Conservation (phyloP, 23 tunicate genomes). For the Ascidia mentula region DNA sequence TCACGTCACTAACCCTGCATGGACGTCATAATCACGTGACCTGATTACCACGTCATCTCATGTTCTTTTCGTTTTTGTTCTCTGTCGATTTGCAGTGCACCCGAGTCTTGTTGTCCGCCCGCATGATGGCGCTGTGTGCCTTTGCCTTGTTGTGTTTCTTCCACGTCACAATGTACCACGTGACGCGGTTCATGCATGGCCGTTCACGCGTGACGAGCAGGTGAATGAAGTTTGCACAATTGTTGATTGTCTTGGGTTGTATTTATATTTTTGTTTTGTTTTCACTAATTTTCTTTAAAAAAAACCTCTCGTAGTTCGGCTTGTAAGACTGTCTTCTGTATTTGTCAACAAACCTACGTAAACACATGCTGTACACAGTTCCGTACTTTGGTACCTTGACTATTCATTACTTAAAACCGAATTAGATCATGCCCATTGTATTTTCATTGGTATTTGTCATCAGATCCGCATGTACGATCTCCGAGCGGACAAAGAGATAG, state of each 20-base stretch:
- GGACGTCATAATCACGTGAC: background rate
- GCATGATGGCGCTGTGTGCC: conserved; percentile 2
- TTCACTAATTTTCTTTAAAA: background rate
- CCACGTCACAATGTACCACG: background rate
- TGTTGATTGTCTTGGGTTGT: too few relatives aligned
- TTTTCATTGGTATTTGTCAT: too few relatives aligned
- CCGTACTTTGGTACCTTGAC: too few relatives aligned
- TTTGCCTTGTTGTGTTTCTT: background rate
- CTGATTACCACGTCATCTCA: background rate
- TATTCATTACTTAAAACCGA: too few relatives aligned
- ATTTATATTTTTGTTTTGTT: too few relatives aligned
- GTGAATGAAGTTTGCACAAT: background rate
- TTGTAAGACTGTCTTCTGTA: too few relatives aligned
- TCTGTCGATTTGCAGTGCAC: background rate
- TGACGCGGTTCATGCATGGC: conserved; percentile 1
- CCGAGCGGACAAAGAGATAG: conserved; percentile 91
- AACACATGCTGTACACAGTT: too few relatives aligned
- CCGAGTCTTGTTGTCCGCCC: background rate
- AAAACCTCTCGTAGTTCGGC: too few relatives aligned
- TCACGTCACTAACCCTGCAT: background rate
- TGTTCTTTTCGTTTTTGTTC: background rate
- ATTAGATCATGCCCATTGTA: too few relatives aligned
- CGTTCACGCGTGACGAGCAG: background rate
- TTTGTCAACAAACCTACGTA: too few relatives aligned
- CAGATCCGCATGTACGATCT: conserved; percentile 92